phyloP scores from a whole-genome alignment of 2,113 vertebrate species.

The Onychostoma macrolepis region DNA sequence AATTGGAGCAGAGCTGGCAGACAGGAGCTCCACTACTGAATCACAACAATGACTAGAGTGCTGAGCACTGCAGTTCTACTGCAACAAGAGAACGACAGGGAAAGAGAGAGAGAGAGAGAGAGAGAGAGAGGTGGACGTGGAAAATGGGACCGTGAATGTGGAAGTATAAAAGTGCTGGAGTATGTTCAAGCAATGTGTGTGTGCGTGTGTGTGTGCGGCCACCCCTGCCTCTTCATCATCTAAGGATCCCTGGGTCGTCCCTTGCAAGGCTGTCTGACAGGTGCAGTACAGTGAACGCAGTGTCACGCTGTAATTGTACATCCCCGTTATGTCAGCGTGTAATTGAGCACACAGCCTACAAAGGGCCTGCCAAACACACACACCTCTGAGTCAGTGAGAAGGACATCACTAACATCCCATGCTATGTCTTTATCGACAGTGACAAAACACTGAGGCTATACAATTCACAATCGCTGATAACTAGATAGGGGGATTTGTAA shows the following conservation, averaged over 20 bases:
- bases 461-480: slow-evolving; percentile 13
- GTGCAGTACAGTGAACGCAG: slow-evolving; percentile 37
- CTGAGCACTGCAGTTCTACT: slow-evolving; percentile 54
- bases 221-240: slow-evolving; percentile 39
- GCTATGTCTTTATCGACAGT: slow-evolving; percentile 15
- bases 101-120: background rate
- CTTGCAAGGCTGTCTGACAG: slow-evolving; percentile 42
- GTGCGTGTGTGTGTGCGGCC: background rate
- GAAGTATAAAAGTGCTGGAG: slow-evolving; percentile 18
- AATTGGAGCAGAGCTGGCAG: slow-evolving; percentile 61
- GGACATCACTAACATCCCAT: slow-evolving; percentile 33
- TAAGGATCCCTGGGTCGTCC: slow-evolving; percentile 36
- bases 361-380: slow-evolving; percentile 31
- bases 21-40: slow-evolving; percentile 60
- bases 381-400: slow-evolving; percentile 26
- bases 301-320: slow-evolving; percentile 53
- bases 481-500: slow-evolving; percentile 4
- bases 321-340: slow-evolving; percentile 51
- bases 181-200: slow-evolving; percentile 35
- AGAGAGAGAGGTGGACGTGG: background rate
- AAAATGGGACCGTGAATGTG: slow-evolving; percentile 21
- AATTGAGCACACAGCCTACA: slow-evolving; percentile 47
- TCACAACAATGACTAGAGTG: slow-evolving; percentile 58
- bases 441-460: slow-evolving; percentile 22
- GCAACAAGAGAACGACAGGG: slow-evolving; percentile 14